phyloP scores from a whole-genome alignment of 2,797 vertebrate genomes.

The Sphaeramia orbicularis region DNA sequence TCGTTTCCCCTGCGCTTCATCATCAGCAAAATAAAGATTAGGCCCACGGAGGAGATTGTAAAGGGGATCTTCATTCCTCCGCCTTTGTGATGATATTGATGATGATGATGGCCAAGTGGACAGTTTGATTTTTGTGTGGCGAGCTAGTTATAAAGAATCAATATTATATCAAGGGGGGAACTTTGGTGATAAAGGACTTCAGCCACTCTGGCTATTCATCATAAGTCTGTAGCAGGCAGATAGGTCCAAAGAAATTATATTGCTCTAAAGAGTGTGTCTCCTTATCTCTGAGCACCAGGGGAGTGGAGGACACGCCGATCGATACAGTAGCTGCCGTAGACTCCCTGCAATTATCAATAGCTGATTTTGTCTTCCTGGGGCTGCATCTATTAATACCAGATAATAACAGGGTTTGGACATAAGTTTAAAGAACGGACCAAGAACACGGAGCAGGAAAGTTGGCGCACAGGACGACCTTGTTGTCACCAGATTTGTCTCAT shows the following conservation, averaged over 20 bases:
- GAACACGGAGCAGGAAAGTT: conserved; percentile 69
- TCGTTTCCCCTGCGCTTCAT: conserved; percentile 86
- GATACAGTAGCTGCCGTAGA: conserved; percentile 97
- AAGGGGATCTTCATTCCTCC: conserved; percentile 93
- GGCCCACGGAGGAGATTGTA: conserved; percentile 90
- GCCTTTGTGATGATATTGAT: conserved; percentile 99
- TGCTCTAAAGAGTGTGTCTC: conserved; percentile 99
- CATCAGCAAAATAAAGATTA: conserved; percentile 94
- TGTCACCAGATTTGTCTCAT: conserved; percentile 79
- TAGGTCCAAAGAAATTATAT: conserved; percentile 99
- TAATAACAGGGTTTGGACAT: conserved; percentile 93
- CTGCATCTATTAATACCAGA: conserved; percentile 98
- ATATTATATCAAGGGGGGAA: conserved; percentile 99
- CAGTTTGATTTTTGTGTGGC: conserved; percentile 99
- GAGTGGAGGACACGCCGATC: conserved; percentile 98
- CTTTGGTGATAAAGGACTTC: conserved; percentile 99
- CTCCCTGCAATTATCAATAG: conserved; percentile 99
- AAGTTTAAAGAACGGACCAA: conserved; percentile 73
- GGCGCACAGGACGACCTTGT: conserved; percentile 80
- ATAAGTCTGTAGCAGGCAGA: conserved; percentile 99
- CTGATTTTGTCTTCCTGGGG: conserved; percentile 97
- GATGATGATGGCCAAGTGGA: conserved; percentile 99
- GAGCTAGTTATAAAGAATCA: conserved; percentile 99
- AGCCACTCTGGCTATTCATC: conserved; percentile 99
- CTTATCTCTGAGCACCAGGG: conserved; percentile 99